These are phyloP conservation scores for Trachelus stipa DNA, from an alignment of 2,888 invertebrate species.

Conservation along the genomic window DNA sequence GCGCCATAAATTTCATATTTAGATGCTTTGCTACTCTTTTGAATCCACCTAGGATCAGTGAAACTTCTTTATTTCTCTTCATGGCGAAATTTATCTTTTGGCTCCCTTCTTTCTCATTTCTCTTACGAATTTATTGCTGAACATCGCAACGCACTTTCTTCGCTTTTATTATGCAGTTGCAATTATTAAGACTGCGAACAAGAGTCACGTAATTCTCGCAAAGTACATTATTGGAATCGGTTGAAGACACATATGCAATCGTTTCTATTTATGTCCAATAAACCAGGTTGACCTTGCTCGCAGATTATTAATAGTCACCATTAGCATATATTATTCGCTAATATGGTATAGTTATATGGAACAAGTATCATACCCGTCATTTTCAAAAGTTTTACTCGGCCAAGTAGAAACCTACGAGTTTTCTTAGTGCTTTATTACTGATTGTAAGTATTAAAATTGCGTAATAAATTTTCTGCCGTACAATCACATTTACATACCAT, in stretches of 20 bases:
- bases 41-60: neutral
- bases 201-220: neutral
- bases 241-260: conserved; percentile 5
- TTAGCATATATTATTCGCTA: conserved; percentile 3
- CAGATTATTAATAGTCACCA: conserved; percentile 20
- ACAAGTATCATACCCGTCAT: neutral
- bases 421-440: neutral
- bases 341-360: neutral
- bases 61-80: neutral
- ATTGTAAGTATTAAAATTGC: neutral
- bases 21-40: neutral
- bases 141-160: neutral
- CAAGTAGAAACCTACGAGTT: neutral
- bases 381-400: neutral
- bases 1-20: neutral
- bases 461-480: neutral
- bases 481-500: neutral
- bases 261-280: conserved; percentile 23
- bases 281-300: conserved; percentile 21
- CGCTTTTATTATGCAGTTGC: neutral
- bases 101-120: neutral
- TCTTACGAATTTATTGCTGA: neutral
- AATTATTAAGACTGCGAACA: neutral
- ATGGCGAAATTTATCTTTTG: neutral
- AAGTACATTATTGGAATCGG: neutral